phyloP scores from a whole-genome alignment of 2,797 vertebrate species.

The Ptychobarbus kaznakovi region DNA sequence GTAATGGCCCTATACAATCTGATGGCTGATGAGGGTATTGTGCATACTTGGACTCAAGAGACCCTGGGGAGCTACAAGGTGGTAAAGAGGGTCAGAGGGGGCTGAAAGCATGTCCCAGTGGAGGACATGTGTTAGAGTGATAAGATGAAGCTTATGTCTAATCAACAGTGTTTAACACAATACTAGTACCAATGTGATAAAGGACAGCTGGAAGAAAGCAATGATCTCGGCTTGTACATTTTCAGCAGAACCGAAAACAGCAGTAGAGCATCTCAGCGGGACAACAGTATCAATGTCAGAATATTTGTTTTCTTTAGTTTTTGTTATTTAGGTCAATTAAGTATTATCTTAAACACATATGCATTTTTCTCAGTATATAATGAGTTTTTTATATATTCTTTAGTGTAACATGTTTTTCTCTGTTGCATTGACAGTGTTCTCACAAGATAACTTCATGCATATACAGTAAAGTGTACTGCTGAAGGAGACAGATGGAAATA shows the following conservation, averaged over 20 bases:
- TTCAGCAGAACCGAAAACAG: not conserved
- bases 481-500: not conserved
- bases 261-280: not conserved
- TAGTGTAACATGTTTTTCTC: not conserved
- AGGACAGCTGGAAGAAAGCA: constrained; percentile 23
- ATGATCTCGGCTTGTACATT: not conserved
- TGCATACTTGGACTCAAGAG: constrained; percentile 67
- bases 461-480: not conserved
- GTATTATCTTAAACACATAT: not conserved
- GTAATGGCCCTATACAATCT: constrained; percentile 73
- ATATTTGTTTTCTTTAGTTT: not conserved
- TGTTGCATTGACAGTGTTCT: not conserved
- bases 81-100: constrained; percentile 46
- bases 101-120: constrained; percentile 56
- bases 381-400: not conserved
- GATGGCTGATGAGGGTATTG: constrained; percentile 79
- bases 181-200: constrained; percentile 45
- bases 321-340: not conserved
- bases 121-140: constrained; percentile 56
- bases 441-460: not conserved
- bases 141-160: constrained; percentile 54
- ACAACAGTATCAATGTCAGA: not conserved
- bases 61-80: constrained; percentile 56
- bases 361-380: not conserved
- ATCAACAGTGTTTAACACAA: constrained; percentile 42